These are phyloP conservation scores for Drosophila lowei DNA, from an alignment of 1,140 invertebrate species.

Conservation along the genomic window DNA sequence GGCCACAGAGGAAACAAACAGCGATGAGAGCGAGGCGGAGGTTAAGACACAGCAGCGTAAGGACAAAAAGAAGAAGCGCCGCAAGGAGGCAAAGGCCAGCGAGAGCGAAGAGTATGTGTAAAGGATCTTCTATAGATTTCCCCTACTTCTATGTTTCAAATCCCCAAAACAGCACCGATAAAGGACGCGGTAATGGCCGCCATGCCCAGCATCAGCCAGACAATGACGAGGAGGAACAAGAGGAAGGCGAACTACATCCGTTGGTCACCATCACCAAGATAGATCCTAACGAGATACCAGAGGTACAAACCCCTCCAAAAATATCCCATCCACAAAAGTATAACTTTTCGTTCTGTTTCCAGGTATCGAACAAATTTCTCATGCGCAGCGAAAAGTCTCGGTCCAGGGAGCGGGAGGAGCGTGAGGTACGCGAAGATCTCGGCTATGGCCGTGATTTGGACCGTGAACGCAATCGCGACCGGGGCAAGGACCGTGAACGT, in stretches of 20 bases:
- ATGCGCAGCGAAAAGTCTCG: constrained; percentile 85
- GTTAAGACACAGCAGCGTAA: constrained; percentile 86
- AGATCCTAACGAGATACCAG: constrained; percentile 94
- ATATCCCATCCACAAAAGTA: no score
- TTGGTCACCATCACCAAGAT: constrained; percentile 91
- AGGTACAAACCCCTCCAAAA: constrained; percentile 67
- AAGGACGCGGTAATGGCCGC: constrained; percentile 48
- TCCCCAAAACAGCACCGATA: not conserved
- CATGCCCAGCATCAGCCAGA: constrained; percentile 15
- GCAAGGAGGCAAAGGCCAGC: constrained; percentile 63
- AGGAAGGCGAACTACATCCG: constrained; percentile 87
- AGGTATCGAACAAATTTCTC: constrained; percentile 93
- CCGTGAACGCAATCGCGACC: constrained; percentile 77
- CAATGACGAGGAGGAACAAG: constrained; percentile 85
- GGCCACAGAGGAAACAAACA: constrained; percentile 66
- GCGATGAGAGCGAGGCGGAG: constrained; percentile 84
- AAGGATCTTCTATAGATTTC: not conserved
- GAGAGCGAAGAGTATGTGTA: constrained; percentile 62
- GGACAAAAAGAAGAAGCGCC: constrained; percentile 86
- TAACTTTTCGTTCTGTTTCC: not conserved
- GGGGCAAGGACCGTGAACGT: constrained; percentile 83
- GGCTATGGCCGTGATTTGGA: constrained; percentile 33
- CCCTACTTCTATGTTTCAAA: not conserved
- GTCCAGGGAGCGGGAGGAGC: constrained; percentile 67
- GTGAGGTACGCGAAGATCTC: constrained; percentile 39